A percentile compares a stretch with the other conserved stretches of the same genome.
Evolutionary conservation across 2,888 invertebrate species (phyloP).

Genomic region (Drosophila lacicola): DNA sequence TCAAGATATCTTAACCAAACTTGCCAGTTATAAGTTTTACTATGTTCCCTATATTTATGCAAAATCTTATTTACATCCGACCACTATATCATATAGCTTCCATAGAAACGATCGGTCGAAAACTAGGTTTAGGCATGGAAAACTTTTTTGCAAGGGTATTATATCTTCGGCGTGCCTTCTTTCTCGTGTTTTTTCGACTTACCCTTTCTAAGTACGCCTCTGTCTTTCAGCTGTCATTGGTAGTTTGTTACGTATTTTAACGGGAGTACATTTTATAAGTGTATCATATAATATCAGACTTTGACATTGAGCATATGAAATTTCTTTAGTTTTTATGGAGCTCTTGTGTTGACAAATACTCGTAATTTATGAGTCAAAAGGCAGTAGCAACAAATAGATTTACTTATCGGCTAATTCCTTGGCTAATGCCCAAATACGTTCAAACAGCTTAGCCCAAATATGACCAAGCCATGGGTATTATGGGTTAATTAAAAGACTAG

Average conservation of each 20-base stretch:
- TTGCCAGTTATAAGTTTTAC: too few relatives aligned
- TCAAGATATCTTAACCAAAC: too few relatives aligned
- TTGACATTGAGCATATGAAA: slow-evolving; percentile 65
- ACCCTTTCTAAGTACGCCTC: slow-evolving; percentile 33
- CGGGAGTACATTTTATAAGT: slow-evolving; percentile 66
- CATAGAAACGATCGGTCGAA: too few relatives aligned
- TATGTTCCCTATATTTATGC: too few relatives aligned
- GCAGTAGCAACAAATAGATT: slow-evolving; percentile 63
- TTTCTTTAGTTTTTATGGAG: slow-evolving; percentile 60
- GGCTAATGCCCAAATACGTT: slow-evolving; percentile 29
- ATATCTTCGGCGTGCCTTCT: too few relatives aligned
- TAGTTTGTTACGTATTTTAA: slow-evolving; percentile 49
- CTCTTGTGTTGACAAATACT: slow-evolving; percentile 59
- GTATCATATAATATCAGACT: slow-evolving; percentile 77
- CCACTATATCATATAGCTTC: too few relatives aligned
- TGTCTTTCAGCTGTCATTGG: slow-evolving; percentile 30
- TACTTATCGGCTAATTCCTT: slow-evolving; percentile 68
- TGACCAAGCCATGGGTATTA: background rate
- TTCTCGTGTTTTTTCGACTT: too few relatives aligned
- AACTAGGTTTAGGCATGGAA: too few relatives aligned
- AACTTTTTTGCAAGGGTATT: too few relatives aligned
- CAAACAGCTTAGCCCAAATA: slow-evolving; percentile 19
- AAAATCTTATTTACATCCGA: too few relatives aligned
- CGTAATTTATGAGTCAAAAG: slow-evolving; percentile 64
- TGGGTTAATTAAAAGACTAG: background rate